A percentile compares a stretch with the other conserved stretches of the same genome.
Conservation (phyloP, 1,140 invertebrate genomes). For the Cydia splendana region DNA sequence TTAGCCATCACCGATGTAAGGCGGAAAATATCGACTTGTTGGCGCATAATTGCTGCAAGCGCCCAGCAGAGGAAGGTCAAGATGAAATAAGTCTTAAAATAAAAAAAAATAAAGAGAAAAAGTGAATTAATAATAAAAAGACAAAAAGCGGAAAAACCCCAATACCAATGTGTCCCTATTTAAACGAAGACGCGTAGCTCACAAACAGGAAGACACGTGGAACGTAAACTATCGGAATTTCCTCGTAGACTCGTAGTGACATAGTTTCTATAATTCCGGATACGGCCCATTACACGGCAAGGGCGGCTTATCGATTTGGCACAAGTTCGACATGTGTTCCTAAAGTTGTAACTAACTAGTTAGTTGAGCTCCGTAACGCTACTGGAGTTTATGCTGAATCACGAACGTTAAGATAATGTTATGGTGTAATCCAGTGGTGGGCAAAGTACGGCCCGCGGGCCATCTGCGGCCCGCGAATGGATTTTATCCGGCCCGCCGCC, state of each 20-base stretch:
- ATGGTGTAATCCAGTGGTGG: background rate
- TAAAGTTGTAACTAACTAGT: background rate
- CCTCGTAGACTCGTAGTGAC: conserved; percentile 22
- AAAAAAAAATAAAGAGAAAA: no score
- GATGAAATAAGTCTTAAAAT: no score
- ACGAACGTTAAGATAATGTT: conserved; percentile 11
- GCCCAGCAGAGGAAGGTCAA: no score
- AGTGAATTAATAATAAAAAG: no score
- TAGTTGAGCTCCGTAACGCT: background rate
- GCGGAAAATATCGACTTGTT: no score
- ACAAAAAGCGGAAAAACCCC: background rate
- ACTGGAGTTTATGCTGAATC: background rate
- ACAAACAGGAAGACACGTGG: conserved; percentile 16
- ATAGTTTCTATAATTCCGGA: conserved; percentile 41
- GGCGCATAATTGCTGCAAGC: no score
- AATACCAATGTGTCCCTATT: background rate
- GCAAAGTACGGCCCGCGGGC: no score
- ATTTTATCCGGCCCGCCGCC: no score
- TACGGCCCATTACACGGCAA: conserved; percentile 46
- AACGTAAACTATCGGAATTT: conserved; percentile 22
- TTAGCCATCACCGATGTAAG: no score
- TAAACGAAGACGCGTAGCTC: background rate
- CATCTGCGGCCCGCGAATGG: no score
- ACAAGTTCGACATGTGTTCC: conserved; percentile 46
- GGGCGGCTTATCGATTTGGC: conserved; percentile 59